A percentile compares a stretch with the other conserved stretches of the same genome.
phyloP scores from a whole-genome alignment of 2,797 vertebrate genomes.

The Pangasius sanitwongsei region DNA sequence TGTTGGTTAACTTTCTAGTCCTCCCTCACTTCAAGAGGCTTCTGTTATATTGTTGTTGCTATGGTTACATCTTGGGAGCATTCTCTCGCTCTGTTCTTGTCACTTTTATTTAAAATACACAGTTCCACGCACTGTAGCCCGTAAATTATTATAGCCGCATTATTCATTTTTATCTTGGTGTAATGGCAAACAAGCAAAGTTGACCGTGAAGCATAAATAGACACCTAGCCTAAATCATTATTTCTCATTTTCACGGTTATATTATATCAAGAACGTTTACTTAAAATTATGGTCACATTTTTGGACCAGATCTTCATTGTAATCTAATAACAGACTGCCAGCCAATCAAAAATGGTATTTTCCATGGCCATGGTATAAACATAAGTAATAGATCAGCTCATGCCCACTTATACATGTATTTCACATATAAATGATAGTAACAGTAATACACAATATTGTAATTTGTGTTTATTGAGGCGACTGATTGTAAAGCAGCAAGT shows the following conservation, averaged over 20 bases:
- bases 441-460: neutral
- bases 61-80: neutral
- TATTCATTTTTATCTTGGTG: neutral
- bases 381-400: neutral
- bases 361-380: neutral
- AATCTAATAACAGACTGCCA: neutral
- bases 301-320: neutral
- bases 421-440: neutral
- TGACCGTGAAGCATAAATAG: neutral
- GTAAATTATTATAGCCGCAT: neutral
- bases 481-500: neutral
- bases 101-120: conserved; percentile 11
- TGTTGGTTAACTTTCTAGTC: neutral
- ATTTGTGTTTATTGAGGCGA: neutral
- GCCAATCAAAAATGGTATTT: neutral
- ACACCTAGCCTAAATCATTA: neutral
- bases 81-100: neutral
- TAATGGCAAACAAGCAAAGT: neutral
- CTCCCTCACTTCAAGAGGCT: neutral
- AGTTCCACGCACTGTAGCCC: neutral
- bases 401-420: neutral
- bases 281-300: neutral
- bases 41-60: conserved; percentile 3
- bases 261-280: neutral
- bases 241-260: neutral